Percentiles rank a stretch among this genome's conserved stretches.
Evolutionary conservation across 2,888 invertebrate species (phyloP).

Genomic region (Rotaria magnacalcarata): DNA sequence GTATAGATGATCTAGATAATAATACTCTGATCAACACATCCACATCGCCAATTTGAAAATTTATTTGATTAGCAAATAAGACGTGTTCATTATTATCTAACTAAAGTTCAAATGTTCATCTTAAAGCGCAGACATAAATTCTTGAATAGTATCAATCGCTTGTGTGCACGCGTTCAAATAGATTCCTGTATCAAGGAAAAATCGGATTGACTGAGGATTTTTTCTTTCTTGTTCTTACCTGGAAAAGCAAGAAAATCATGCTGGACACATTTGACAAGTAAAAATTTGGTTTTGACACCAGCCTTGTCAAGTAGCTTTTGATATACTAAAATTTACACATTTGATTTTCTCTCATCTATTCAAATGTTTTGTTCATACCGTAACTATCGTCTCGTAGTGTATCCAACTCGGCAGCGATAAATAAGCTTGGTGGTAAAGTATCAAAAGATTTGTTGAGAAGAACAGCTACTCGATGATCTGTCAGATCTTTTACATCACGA

Average conservation of each 20-base stretch:
- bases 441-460: conserved; percentile 50
- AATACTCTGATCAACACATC: too few species aligned
- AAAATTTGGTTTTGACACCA: conserved; percentile 46
- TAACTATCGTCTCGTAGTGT: conserved; percentile 53
- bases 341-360: neutral
- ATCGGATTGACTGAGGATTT: neutral
- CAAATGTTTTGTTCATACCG: conserved; percentile 48
- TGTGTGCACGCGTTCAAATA: neutral
- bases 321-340: conserved; percentile 45
- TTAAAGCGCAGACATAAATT: neutral
- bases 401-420: conserved; percentile 54
- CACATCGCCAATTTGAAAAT: too few species aligned
- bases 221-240: neutral
- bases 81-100: too few species aligned
- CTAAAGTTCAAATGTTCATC: neutral
- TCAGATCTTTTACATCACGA: conserved; percentile 38
- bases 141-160: neutral
- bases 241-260: conserved; percentile 47
- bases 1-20: too few species aligned
- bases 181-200: neutral
- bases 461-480: conserved; percentile 49
- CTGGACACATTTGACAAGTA: conserved; percentile 47
- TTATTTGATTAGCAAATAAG: too few species aligned
- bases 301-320: conserved; percentile 45
- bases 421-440: conserved; percentile 52